These are phyloP conservation scores for Quadriops clusia DNA, from an alignment of 2,888 invertebrate species.

Conservation along the genomic window DNA sequence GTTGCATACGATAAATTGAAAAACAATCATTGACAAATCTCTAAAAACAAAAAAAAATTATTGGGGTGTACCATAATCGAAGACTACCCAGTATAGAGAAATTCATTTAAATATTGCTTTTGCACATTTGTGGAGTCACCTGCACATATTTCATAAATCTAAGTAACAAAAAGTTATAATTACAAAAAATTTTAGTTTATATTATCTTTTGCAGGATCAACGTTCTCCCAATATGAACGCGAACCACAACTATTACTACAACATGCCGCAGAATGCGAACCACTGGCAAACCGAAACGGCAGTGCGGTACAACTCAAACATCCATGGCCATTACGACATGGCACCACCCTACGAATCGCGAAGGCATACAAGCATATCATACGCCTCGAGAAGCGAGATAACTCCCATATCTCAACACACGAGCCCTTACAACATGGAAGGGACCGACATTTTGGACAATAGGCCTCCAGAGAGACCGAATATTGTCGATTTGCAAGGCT, in stretches of 20 bases:
- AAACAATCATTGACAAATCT: no score
- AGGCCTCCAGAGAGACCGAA: constrained; percentile 26
- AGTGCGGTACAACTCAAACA: constrained; percentile 27
- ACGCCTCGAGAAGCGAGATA: constrained; percentile 35
- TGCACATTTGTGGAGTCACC: no score
- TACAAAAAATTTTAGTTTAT: constrained; percentile 1
- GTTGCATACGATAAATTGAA: no score
- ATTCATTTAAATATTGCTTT: no score
- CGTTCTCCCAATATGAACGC: constrained; percentile 25
- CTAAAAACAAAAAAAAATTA: no score
- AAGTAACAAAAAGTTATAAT: not conserved
- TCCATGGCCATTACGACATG: constrained; percentile 33
- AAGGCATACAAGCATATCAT: constrained; percentile 34
- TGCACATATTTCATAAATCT: no score
- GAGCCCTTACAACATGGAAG: constrained; percentile 24
- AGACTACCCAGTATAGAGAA: no score
- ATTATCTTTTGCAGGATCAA: constrained; percentile 25
- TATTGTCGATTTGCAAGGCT: constrained; percentile 62
- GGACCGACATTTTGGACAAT: constrained; percentile 22
- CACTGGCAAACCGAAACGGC: constrained; percentile 26
- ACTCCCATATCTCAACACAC: constrained; percentile 27
- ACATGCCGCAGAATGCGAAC: constrained; percentile 26
- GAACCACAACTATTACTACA: constrained; percentile 33
- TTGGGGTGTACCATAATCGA: no score
- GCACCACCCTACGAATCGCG: constrained; percentile 33